Percentiles rank a stretch among this genome's conserved stretches.
Evolutionary conservation across 1,140 invertebrate species (phyloP).

Genomic region (Proctacanthus coquilletti): DNA sequence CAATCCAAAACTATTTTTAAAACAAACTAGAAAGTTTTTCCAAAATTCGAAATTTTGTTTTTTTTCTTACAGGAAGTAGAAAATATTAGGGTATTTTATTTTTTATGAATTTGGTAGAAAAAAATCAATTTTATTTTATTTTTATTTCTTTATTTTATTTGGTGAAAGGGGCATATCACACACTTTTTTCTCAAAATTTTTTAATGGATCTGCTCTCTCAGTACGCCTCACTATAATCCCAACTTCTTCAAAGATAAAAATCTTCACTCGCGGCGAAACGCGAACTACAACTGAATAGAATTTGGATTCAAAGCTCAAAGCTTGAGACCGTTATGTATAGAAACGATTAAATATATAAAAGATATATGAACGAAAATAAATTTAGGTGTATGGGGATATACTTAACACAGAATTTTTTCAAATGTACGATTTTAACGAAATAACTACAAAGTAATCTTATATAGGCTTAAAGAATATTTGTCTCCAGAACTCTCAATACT

Average conservation of each 20-base stretch:
- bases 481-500: no score
- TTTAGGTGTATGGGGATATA: neutral
- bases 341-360: neutral
- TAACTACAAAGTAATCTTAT: no score
- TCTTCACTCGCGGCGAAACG: conserved; percentile 5
- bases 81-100: conserved; percentile 1
- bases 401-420: neutral
- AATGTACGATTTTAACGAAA: no score
- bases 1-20: no score
- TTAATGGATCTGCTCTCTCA: neutral
- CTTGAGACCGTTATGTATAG: neutral
- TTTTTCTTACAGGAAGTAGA: neutral
- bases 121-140: neutral
- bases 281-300: conserved; percentile 5
- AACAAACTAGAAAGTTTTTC: no score
- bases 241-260: neutral
- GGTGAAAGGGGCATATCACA: neutral
- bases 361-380: neutral
- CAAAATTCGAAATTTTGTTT: neutral
- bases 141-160: neutral
- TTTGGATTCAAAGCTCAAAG: neutral
- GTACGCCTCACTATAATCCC: neutral
- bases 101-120: neutral
- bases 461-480: no score
- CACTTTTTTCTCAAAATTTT: neutral